Evolutionary conservation across 2,113 vertebrate species (phyloP).

Genomic region (Aptenodytes patagonicus): DNA sequence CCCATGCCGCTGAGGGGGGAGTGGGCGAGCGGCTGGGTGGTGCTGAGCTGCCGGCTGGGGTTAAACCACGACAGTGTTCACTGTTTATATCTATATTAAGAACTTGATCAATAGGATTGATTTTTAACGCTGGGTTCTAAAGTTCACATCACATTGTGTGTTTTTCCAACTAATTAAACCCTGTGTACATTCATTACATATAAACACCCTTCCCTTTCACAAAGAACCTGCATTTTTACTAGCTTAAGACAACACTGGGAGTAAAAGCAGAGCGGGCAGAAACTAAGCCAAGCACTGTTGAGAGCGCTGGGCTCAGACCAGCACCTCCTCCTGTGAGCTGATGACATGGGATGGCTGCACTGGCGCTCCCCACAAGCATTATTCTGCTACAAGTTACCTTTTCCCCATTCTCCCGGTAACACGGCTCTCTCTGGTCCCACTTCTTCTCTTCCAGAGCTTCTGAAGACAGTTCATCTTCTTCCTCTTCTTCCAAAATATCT

Average conservation of each 20-base stretch:
- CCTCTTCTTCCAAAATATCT: constrained; percentile 95
- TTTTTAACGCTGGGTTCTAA: background rate
- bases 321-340: background rate
- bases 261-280: background rate
- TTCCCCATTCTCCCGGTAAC: constrained; percentile 62
- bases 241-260: background rate
- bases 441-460: constrained; percentile 50
- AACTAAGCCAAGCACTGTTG: background rate
- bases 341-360: constrained; percentile 55
- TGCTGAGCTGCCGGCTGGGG: too few species aligned
- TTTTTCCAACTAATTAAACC: constrained; percentile 29
- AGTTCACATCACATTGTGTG: background rate
- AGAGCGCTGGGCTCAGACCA: background rate
- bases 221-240: background rate
- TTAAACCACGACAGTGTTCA: background rate
- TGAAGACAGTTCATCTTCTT: constrained; percentile 79
- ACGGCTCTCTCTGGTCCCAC: constrained; percentile 48
- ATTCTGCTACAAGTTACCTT: constrained; percentile 75
- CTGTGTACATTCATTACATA: background rate
- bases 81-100: background rate
- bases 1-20: too few species aligned
- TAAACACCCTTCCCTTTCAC: background rate
- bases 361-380: background rate
- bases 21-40: too few species aligned
- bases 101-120: background rate